Evolutionary conservation across 2,888 invertebrate genomes (phyloP).

Genomic region (Andrena flavipes): DNA sequence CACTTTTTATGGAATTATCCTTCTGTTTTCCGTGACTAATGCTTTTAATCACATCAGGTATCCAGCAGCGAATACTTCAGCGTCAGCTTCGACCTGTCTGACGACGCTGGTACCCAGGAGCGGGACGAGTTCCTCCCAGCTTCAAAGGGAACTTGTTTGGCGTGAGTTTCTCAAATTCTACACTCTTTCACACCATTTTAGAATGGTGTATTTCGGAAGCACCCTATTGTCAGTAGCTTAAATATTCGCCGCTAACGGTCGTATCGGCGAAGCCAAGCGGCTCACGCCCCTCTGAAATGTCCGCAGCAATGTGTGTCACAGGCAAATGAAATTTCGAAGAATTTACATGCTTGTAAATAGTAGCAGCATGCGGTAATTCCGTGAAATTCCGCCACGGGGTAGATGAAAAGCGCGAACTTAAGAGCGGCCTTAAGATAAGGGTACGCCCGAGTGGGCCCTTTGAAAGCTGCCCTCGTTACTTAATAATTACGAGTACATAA

Average conservation of each 20-base stretch:
- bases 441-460: neutral
- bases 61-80: slow-evolving; percentile 91
- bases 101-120: slow-evolving; percentile 86
- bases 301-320: slow-evolving; percentile 3
- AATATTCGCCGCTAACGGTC: neutral
- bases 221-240: neutral
- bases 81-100: slow-evolving; percentile 88
- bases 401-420: slow-evolving; percentile 23
- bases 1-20: neutral
- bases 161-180: slow-evolving; percentile 86
- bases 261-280: neutral
- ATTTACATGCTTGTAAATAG: slow-evolving; percentile 49
- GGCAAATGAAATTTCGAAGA: slow-evolving; percentile 41
- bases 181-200: neutral
- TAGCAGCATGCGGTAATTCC: slow-evolving; percentile 13
- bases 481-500: slow-evolving; percentile 53
- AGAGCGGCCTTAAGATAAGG: slow-evolving; percentile 11
- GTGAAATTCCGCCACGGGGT: slow-evolving; percentile 12
- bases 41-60: slow-evolving; percentile 84
- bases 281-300: neutral
- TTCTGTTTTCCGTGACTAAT: neutral
- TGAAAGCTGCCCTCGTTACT: neutral
- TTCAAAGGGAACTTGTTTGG: slow-evolving; percentile 88
- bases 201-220: neutral
- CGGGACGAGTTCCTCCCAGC: slow-evolving; percentile 89